Conservation (phyloP, 2,113 vertebrate genomes). For the Blennius ocellaris region DNA sequence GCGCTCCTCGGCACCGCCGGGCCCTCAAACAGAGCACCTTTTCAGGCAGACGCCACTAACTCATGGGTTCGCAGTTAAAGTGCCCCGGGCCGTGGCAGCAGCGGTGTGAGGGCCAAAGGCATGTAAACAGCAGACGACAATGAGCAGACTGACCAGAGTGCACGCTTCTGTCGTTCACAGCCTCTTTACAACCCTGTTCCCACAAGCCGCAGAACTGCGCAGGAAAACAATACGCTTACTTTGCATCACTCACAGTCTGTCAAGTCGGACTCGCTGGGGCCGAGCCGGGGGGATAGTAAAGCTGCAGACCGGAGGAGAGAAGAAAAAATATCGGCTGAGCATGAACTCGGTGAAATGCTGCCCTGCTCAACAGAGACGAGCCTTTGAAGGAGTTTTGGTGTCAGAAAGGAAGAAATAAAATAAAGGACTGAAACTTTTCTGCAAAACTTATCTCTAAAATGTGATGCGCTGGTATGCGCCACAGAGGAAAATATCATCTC, state of each 20-base stretch:
- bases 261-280: constrained; percentile 28
- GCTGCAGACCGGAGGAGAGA: constrained; percentile 21
- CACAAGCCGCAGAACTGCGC: constrained; percentile 67
- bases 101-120: constrained; percentile 63
- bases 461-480: constrained; percentile 26
- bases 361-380: constrained; percentile 31
- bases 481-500: constrained; percentile 45
- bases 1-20: constrained; percentile 31
- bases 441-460: constrained; percentile 33
- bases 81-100: constrained; percentile 40
- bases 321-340: constrained; percentile 11
- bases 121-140: constrained; percentile 75
- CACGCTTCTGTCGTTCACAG: constrained; percentile 72
- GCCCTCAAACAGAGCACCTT: constrained; percentile 73
- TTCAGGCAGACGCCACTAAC: constrained; percentile 69
- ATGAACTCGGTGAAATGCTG: constrained; percentile 56
- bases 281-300: constrained; percentile 27
- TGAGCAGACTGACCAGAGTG: constrained; percentile 71
- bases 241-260: constrained; percentile 56
- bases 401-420: constrained; percentile 3
- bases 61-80: constrained; percentile 66
- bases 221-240: constrained; percentile 65
- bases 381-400: constrained; percentile 30
- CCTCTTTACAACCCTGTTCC: constrained; percentile 70
- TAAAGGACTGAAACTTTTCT: neutral